phyloP scores from a whole-genome alignment of 2,797 vertebrate species.

The Tragelaphus eurycerus region DNA sequence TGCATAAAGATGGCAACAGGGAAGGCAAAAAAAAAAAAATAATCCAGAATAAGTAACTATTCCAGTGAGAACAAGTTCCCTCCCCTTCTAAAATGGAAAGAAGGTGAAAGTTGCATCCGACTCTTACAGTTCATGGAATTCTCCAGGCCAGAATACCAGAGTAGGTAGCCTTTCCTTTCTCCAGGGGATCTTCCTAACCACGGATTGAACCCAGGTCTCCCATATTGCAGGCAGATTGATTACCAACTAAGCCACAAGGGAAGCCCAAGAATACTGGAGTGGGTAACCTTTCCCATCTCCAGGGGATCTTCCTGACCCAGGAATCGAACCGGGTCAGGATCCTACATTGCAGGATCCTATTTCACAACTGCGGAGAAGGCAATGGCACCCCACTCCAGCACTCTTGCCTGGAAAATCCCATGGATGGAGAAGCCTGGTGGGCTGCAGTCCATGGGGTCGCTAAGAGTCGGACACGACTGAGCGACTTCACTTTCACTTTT shows the following conservation, averaged over 20 bases:
- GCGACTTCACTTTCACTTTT: no score
- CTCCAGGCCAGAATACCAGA: not conserved
- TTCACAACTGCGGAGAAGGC: no score
- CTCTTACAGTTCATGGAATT: not conserved
- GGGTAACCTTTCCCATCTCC: not conserved
- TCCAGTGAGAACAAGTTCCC: not conserved
- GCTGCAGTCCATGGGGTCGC: no score
- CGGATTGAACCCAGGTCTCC: not conserved
- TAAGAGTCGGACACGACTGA: no score
- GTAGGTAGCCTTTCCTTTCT: not conserved
- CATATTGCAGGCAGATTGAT: not conserved
- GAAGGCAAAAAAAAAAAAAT: not conserved
- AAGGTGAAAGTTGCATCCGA: accelerated
- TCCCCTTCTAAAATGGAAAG: not conserved
- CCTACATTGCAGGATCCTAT: not conserved
- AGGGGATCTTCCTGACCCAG: not conserved
- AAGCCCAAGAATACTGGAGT: not conserved
- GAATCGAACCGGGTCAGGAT: not conserved
- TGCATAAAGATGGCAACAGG: not conserved
- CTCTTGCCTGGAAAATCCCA: no score
- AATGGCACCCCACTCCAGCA: no score
- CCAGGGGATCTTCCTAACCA: not conserved
- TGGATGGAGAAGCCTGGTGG: no score
- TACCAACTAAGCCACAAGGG: not conserved
- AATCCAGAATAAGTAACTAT: not conserved